Percentiles rank a stretch among this genome's conserved stretches.
phyloP scores from a whole-genome alignment of 2,888 invertebrate genomes.

The Cephus spinipes region DNA sequence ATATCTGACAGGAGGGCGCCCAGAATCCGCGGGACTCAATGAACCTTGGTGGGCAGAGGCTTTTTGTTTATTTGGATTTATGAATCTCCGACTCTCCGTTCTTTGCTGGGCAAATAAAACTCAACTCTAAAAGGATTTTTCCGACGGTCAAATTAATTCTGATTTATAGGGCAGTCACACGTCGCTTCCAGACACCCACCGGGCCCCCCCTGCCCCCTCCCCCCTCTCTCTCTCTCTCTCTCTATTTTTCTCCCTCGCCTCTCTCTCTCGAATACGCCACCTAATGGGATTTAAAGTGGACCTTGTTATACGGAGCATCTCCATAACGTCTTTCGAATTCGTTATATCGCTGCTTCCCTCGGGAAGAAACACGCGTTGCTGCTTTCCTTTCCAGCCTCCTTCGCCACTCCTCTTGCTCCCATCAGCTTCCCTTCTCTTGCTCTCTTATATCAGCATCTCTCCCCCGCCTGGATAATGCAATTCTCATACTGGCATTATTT shows the following conservation, averaged over 20 bases:
- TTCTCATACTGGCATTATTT: too few relatives aligned
- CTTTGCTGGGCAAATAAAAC: conserved; percentile 9
- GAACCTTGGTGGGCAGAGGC: background rate
- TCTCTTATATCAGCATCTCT: too few relatives aligned
- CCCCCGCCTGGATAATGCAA: too few relatives aligned
- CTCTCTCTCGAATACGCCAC: background rate
- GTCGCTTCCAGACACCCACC: background rate
- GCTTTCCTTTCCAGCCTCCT: too few relatives aligned
- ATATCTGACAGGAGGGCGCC: conserved; percentile 2
- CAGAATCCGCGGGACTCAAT: conserved; percentile 1
- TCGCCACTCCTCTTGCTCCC: background rate
- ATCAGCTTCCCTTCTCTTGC: background rate
- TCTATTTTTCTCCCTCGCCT: background rate
- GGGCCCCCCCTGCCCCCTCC: too few relatives aligned
- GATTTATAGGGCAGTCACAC: conserved; percentile 42
- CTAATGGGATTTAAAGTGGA: too few relatives aligned
- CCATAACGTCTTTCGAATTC: too few relatives aligned
- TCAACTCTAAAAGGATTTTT: conserved; percentile 42
- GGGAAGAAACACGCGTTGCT: too few relatives aligned
- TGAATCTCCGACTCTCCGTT: conserved; percentile 42
- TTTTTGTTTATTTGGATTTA: conserved; percentile 56
- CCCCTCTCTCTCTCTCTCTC: background rate
- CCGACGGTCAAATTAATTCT: conserved; percentile 54
- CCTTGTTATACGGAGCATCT: too few relatives aligned
- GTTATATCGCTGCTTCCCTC: too few relatives aligned